A percentile compares a stretch with the other conserved stretches of the same genome.
Evolutionary conservation across 2,113 vertebrate species (phyloP).

Genomic region (Capricornis sumatraensis): DNA sequence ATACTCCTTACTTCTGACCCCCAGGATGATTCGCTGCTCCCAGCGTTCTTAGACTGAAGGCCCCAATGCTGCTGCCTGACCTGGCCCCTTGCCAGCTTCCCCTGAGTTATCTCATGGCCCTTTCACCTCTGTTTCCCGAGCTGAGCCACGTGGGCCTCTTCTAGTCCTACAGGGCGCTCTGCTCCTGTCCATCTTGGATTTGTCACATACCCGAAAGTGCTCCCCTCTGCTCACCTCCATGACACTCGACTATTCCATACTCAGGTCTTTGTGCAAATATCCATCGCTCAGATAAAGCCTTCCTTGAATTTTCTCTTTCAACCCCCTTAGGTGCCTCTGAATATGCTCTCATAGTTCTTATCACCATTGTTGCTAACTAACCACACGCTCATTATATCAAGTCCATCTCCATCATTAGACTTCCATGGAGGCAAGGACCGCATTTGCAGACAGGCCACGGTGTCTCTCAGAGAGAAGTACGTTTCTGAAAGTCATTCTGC

Average conservation of each 20-base stretch:
- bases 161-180: not conserved
- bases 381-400: not conserved
- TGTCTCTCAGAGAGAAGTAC: not conserved
- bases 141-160: not conserved
- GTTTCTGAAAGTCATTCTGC: not conserved
- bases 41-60: not conserved
- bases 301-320: not conserved
- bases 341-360: not conserved
- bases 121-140: not conserved
- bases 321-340: not conserved
- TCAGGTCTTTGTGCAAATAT: not conserved
- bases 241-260: not conserved
- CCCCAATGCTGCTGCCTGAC: not conserved
- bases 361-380: not conserved
- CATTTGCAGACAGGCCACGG: not conserved
- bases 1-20: not conserved
- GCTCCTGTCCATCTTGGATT: not conserved
- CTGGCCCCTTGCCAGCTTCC: not conserved
- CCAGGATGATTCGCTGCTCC: not conserved
- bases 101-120: not conserved
- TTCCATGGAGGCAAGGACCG: not conserved
- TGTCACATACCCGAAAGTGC: not conserved
- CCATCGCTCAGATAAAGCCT: not conserved
- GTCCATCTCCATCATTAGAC: not conserved
- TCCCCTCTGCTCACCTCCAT: not conserved